Evolutionary conservation across 2,888 invertebrate species (phyloP), one percentile per base, ranked within the genome.

Genomic region (Chymomyza caudatula): DNA sequence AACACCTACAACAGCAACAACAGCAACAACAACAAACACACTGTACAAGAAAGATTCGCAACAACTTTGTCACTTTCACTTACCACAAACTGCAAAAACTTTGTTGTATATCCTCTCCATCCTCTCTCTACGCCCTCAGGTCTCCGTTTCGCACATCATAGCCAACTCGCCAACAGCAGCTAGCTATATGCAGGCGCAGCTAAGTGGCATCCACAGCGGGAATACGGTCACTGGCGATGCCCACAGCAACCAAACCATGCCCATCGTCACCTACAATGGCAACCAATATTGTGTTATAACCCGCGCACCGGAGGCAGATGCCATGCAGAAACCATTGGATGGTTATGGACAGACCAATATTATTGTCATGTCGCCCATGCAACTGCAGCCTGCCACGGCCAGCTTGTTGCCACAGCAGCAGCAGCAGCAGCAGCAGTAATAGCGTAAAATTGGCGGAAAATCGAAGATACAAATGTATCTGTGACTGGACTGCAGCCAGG

Each of bases 151-250:
- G 73, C 86, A 89, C 79, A 87, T 88, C 76, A 89, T 88, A 77
- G 88, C 88, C 68, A 88, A 88, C 71, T 89, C 88, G 47, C 88
- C 88, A 23, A 89, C 89, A 60, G 88, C 88, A 60, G 89, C 88
- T 63, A 81, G 81, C 65, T 88, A 88, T 60, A 87, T 88, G 72
- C 88, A 88, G 72, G 87, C 88, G 0, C 89, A 88, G 57, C 68
- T 89, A 29, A 88, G 70, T 61, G 87, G 76, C 44, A 67, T 70
- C 63, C 78, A 76, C 57, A 65, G 71, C 58, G 68, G 67, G 76
- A 76, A 71, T 68, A 67, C 15, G n/a, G 58, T 23, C 69, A 64
- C 54, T 51, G 71, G 55, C 65, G 72, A 57, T 60, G 64, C 52
- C 55, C n/a, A n/a, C n/a, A 65, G 29, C 63, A 55, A 66, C 13